These are phyloP conservation scores for Romanogobio albipinnatus DNA, from an alignment of 2,113 vertebrate species.

Conservation along the genomic window DNA sequence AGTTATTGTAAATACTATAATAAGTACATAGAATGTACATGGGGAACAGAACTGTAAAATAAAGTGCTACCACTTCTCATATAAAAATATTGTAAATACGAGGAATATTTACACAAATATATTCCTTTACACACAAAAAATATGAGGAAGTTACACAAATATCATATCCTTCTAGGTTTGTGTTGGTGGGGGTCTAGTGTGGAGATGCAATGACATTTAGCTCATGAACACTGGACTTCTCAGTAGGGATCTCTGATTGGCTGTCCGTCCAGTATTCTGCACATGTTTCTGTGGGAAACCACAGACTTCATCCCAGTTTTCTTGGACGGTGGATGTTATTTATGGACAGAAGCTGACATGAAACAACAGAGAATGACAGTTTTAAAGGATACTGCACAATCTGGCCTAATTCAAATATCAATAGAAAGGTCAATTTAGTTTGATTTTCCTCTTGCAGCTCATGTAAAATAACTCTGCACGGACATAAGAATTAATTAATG, in stretches of 20 bases:
- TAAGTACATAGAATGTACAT: too few species aligned
- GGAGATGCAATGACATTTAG: slow-evolving; percentile 17
- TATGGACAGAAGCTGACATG: slow-evolving; percentile 54
- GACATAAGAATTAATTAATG: slow-evolving; percentile 67
- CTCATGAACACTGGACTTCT: background rate
- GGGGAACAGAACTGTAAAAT: too few species aligned
- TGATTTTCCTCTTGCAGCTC: slow-evolving; percentile 57
- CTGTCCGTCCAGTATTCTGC: background rate
- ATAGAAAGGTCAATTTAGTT: slow-evolving; percentile 70
- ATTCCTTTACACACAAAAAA: too few species aligned
- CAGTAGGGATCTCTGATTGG: background rate
- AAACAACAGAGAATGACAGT: slow-evolving; percentile 54
- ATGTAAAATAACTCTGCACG: slow-evolving; percentile 59
- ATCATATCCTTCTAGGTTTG: background rate
- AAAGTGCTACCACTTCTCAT: too few species aligned
- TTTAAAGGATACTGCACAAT: slow-evolving; percentile 51
- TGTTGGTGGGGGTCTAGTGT: background rate
- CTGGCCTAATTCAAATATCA: slow-evolving; percentile 70
- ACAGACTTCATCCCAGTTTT: slow-evolving; percentile 10
- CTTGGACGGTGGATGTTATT: slow-evolving; percentile 55
- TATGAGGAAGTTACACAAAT: background rate
- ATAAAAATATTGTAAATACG: background rate
- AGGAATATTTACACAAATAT: too few species aligned
- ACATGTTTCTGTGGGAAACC: background rate
- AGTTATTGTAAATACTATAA: too few species aligned